Percentiles rank a stretch among this genome's conserved stretches.
These are phyloP conservation scores for Neofelis nebulosa DNA, from an alignment of 2,113 vertebrate genomes.

Conservation along the genomic window DNA sequence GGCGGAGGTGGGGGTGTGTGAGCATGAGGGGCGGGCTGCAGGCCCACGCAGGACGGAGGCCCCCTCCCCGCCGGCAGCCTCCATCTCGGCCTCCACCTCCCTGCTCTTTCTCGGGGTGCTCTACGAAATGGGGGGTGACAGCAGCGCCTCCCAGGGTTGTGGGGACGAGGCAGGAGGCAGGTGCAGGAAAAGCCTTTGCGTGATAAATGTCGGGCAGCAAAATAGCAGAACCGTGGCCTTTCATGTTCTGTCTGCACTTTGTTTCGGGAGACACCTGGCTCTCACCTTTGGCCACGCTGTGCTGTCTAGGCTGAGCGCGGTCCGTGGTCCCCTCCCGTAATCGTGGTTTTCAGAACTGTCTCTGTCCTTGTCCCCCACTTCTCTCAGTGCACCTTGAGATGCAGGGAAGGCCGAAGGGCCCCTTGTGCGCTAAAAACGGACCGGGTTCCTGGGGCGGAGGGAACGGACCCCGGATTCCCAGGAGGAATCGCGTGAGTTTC, in stretches of 20 bases:
- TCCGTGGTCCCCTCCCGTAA: rapidly evolving
- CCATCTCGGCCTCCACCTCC: rapidly evolving
- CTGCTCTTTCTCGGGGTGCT: not conserved
- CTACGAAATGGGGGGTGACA: not conserved
- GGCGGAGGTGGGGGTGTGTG: too few species aligned
- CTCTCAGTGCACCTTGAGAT: not conserved
- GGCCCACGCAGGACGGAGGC: rapidly evolving
- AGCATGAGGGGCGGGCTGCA: not conserved
- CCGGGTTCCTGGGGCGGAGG: not conserved
- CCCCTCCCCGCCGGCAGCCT: too few species aligned
- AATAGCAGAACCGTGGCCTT: rapidly evolving
- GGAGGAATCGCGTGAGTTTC: not conserved
- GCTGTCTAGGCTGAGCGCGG: rapidly evolving
- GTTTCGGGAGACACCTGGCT: rapidly evolving
- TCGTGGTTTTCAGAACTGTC: not conserved
- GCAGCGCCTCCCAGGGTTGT: not conserved
- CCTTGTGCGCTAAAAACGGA: rapidly evolving
- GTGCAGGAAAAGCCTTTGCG: not conserved
- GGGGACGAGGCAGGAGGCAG: not conserved
- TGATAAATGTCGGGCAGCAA: not conserved
- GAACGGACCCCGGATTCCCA: not conserved
- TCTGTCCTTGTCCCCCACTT: not conserved
- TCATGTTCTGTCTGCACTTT: rapidly evolving
- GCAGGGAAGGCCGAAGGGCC: not conserved
- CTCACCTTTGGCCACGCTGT: rapidly evolving